Evolutionary conservation across 2,797 vertebrate genomes (phyloP).

Genomic region (Botia almorhae): DNA sequence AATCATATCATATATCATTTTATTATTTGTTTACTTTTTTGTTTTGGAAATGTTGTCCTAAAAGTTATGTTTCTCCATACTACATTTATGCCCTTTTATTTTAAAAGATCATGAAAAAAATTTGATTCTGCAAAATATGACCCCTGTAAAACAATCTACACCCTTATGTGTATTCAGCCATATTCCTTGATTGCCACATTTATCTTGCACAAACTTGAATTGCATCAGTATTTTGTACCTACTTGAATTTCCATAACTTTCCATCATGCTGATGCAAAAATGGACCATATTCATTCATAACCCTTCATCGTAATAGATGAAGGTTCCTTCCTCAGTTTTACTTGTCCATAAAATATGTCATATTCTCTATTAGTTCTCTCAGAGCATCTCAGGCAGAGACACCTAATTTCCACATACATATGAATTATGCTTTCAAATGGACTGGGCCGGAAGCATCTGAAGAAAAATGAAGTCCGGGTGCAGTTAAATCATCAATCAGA

Average conservation of each 20-base stretch:
- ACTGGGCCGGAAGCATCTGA: slow-evolving; percentile 30
- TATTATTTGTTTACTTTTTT: too few relatives aligned
- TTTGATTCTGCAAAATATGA: background rate
- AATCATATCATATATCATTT: too few relatives aligned
- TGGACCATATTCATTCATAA: slow-evolving; percentile 18
- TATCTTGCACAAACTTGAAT: background rate
- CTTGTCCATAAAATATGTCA: slow-evolving; percentile 36
- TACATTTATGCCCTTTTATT: too few relatives aligned
- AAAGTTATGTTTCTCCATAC: background rate
- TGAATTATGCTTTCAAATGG: slow-evolving; percentile 52
- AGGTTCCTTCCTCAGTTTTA: slow-evolving; percentile 1
- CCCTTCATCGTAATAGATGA: slow-evolving; percentile 42
- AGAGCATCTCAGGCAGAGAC: slow-evolving; percentile 18
- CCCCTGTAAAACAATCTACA: background rate
- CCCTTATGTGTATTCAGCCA: background rate
- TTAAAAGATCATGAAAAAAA: background rate
- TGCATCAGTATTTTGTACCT: background rate
- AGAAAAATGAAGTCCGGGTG: slow-evolving; percentile 26
- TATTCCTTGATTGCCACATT: slow-evolving; percentile 31
- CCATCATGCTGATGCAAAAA: slow-evolving; percentile 15
- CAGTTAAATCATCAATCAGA: slow-evolving; percentile 54
- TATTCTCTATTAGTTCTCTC: slow-evolving; percentile 44
- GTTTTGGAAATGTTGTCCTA: background rate
- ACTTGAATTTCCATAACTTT: slow-evolving; percentile 15
- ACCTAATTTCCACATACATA: slow-evolving; percentile 52